phyloP scores from a whole-genome alignment of 2,888 invertebrate species.

The Syritta pipiens region DNA sequence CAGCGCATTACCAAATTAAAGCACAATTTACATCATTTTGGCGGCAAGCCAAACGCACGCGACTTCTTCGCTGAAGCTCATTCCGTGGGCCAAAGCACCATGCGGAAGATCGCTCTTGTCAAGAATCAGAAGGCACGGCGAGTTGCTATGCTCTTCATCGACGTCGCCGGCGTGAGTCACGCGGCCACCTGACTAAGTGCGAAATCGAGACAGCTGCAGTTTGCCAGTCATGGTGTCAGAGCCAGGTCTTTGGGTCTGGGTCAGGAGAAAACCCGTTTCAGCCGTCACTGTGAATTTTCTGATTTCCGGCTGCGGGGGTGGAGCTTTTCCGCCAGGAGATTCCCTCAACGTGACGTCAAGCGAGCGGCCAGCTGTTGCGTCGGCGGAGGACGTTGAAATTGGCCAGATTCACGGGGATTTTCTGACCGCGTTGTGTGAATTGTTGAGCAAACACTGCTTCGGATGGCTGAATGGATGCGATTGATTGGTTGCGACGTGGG shows the following conservation, averaged over 20 bases:
- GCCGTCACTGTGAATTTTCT: background rate
- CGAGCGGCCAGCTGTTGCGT: conserved; percentile 2
- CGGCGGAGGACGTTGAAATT: too few species aligned
- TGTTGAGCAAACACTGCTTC: conserved; percentile 21
- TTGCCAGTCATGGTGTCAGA: too few species aligned
- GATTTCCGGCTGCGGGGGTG: conserved; percentile 14
- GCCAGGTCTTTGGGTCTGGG: too few species aligned
- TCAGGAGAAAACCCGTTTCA: conserved; percentile 3
- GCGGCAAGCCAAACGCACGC: conserved; percentile 33
- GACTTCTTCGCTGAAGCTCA: conserved; percentile 8
- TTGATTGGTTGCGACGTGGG: too few species aligned
- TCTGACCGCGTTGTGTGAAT: conserved; percentile 9
- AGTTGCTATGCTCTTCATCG: conserved; percentile 21
- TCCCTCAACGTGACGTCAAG: conserved; percentile 36
- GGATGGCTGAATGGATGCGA: too few species aligned
- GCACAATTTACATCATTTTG: conserved; percentile 8
- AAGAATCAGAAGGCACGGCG: background rate
- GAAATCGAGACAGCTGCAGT: conserved; percentile 6
- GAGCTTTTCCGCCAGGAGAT: conserved; percentile 21
- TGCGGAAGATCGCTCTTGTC: background rate
- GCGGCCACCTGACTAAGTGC: conserved; percentile 24
- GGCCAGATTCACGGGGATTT: conserved; percentile 8
- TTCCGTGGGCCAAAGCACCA: background rate
- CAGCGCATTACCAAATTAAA: conserved; percentile 24
- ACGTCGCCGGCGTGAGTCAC: too few species aligned